Evolutionary conservation across 2,113 vertebrate species (phyloP).

Genomic region (Lucifuga dentata): DNA sequence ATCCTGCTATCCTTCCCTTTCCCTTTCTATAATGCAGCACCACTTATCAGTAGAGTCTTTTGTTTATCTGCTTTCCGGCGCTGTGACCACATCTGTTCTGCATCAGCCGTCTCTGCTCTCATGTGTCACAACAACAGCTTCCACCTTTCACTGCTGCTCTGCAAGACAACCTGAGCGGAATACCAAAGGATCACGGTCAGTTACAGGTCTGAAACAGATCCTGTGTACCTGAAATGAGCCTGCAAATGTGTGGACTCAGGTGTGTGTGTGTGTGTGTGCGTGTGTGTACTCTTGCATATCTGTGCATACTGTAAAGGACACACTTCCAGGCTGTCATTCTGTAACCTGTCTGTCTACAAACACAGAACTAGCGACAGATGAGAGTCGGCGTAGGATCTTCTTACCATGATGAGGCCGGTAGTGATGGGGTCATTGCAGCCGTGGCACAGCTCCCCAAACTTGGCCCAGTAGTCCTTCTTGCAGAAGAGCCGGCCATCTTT

Average conservation of each 20-base stretch:
- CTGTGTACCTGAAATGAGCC: conserved; percentile 7
- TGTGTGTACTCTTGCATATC: too few species aligned
- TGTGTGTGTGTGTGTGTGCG: conserved; percentile 11
- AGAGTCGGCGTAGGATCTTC: conserved; percentile 32
- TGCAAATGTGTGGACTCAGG: conserved; percentile 24
- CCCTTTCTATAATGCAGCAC: conserved; percentile 59
- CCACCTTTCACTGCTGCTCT: conserved; percentile 51
- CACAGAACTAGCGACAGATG: conserved; percentile 48
- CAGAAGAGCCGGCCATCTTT: conserved; percentile 97
- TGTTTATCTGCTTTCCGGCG: conserved; percentile 46
- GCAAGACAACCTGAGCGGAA: conserved; percentile 53
- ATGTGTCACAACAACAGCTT: conserved; percentile 52
- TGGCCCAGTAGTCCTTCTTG: conserved; percentile 97
- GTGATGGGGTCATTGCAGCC: conserved; percentile 96
- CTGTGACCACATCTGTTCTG: conserved; percentile 37
- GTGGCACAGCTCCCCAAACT: conserved; percentile 94
- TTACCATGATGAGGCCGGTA: conserved; percentile 98
- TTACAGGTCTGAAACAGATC: conserved; percentile 61
- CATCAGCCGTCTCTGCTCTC: conserved; percentile 31
- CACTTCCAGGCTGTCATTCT: conserved; percentile 32
- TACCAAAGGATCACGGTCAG: conserved; percentile 40
- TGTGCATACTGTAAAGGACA: conserved; percentile 15
- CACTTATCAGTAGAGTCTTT: conserved; percentile 34
- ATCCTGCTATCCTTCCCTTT: conserved; percentile 45
- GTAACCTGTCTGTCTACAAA: conserved; percentile 48